Evolutionary conservation across 2,888 invertebrate species (phyloP), one percentile per base, ranked within the genome.

Genomic region (Orthosia gracilis): DNA sequence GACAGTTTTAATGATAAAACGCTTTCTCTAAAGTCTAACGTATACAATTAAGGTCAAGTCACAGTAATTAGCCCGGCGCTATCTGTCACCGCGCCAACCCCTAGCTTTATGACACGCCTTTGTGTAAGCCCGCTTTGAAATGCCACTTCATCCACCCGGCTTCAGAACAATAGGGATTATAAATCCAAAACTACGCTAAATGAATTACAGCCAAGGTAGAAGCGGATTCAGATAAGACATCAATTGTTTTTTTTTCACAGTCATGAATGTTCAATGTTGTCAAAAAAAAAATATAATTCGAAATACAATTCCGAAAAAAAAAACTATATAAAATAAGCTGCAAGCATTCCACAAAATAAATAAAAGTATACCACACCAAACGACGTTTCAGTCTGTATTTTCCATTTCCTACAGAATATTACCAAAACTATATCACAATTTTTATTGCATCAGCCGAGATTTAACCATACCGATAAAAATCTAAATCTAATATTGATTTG

Each of bases 61-160:
- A 83, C 66, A 79, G 76, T 64, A 79, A 82, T 83, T 76, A 82
- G 62, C 65, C 49, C 57, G 69, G 52, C 58, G 54, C 61, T 76
- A 76, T 76, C 84, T 68, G 84, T 81, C 76, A 76, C 57, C 31
- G 82, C 40, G 69, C 76, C 76, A 84, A 72, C 69, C 76, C 61
- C 76, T 80, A 57, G 67, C 55, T 81, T 75, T 64, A 62, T 57
- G 52, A 26, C 49, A 69, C 26, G 65, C 70, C 73, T 77, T 84
- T 82, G 84, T 80, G 45, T 69, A 61, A 77, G 15, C 62, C 31
- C 49, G 61, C 65, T 73, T 45, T 66, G 55, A 69, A 82, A 77
- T 82, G 62, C 57, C 77, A 81, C 58, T 76, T 52, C 55, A 52
- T 40, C 23, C 55, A 52, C 47, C 23, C 55, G 17, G 59, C 65